A percentile compares a stretch with the other conserved stretches of the same genome.
phyloP scores from a whole-genome alignment of 1,140 invertebrate species.

The Brachionus paranguensis region DNA sequence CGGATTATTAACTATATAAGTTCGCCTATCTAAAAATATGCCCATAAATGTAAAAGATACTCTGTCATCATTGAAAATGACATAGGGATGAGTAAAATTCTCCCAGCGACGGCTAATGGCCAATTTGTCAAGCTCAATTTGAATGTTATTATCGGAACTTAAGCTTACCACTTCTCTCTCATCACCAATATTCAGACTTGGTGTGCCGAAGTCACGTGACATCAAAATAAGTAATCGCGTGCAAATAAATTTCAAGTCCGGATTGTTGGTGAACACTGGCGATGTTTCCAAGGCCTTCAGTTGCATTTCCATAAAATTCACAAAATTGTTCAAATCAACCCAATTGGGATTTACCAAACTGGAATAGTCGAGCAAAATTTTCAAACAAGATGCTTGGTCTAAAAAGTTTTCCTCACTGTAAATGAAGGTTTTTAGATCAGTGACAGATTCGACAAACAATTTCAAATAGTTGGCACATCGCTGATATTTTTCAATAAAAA shows the following conservation, averaged over 20 bases:
- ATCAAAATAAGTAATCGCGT: not conserved
- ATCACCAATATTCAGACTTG: slow-evolving; percentile 15
- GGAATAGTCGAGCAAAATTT: slow-evolving; percentile 42
- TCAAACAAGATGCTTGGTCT: not conserved
- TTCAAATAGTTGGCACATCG: not conserved
- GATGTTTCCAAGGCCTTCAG: slow-evolving; percentile 48
- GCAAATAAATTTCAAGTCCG: not conserved
- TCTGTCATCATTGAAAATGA: not conserved
- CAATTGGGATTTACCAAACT: slow-evolving; percentile 50
- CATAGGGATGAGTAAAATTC: slow-evolving; percentile 24
- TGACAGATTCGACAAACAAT: not conserved
- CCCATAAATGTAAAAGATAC: slow-evolving; percentile 31
- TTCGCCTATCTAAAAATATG: slow-evolving; percentile 2
- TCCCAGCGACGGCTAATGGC: not conserved
- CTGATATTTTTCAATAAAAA: not conserved
- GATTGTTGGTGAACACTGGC: not conserved
- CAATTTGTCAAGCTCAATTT: not conserved
- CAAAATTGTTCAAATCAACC: slow-evolving; percentile 51
- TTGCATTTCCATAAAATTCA: slow-evolving; percentile 50
- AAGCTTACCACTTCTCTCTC: not conserved
- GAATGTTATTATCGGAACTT: not conserved
- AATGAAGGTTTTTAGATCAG: not conserved
- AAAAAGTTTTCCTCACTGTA: not conserved
- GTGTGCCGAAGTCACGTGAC: slow-evolving; percentile 10
- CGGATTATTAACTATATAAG: too few species aligned